Evolutionary conservation across 1,140 invertebrate species (phyloP).

Genomic region (Bombus confusus): DNA sequence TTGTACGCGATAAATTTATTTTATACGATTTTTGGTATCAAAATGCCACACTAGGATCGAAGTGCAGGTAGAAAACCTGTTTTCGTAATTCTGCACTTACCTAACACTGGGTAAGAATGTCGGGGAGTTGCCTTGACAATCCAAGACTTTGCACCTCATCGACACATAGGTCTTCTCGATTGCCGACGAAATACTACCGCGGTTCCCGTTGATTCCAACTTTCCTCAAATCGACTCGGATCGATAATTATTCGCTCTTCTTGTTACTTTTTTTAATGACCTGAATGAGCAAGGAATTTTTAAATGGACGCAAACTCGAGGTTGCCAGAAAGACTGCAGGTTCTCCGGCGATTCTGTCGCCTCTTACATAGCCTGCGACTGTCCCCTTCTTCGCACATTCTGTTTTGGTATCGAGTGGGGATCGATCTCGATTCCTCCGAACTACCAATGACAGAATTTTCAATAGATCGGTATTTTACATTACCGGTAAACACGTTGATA

Average conservation of each 20-base stretch:
- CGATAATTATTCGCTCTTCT: background rate
- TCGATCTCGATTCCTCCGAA: slow-evolving; percentile 18
- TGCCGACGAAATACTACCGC: slow-evolving; percentile 11
- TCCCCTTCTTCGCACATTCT: slow-evolving; percentile 63
- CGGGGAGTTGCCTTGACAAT: slow-evolving; percentile 80
- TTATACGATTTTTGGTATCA: background rate
- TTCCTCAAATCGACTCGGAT: background rate
- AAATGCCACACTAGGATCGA: background rate
- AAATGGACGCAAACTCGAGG: slow-evolving; percentile 18
- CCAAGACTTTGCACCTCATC: slow-evolving; percentile 81
- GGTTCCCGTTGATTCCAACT: background rate
- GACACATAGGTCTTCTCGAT: slow-evolving; percentile 75
- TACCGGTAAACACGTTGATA: slow-evolving; percentile 26
- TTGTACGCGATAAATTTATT: background rate
- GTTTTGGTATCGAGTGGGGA: slow-evolving; percentile 51
- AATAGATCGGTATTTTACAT: background rate
- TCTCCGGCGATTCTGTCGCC: slow-evolving; percentile 41
- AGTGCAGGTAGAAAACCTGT: slow-evolving; percentile 33
- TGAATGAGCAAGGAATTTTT: slow-evolving; percentile 6
- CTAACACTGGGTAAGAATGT: slow-evolving; percentile 79
- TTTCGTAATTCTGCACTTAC: slow-evolving; percentile 64
- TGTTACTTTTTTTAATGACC: background rate
- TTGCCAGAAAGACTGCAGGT: slow-evolving; percentile 63
- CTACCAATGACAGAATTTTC: background rate
- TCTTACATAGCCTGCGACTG: slow-evolving; percentile 63